Evolutionary conservation across 2,113 vertebrate genomes (phyloP).

Genomic region (Collichthys lucidus): DNA sequence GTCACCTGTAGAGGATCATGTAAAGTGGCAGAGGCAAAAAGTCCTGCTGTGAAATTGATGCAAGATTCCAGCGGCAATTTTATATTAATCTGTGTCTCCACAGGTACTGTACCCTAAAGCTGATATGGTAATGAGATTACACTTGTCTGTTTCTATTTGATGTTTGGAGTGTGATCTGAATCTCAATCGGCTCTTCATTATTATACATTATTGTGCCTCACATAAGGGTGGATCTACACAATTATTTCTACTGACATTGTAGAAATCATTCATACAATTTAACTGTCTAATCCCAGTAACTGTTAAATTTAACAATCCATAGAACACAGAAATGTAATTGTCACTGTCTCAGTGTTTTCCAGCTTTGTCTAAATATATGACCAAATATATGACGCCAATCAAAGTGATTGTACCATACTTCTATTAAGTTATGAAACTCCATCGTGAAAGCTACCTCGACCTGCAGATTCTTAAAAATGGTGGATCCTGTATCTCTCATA

Average conservation of each 20-base stretch:
- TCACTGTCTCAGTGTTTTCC: background rate
- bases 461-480: too few relatives aligned
- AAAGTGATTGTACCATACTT: background rate
- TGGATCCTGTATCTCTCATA: background rate
- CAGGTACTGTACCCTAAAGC: conserved; percentile 52
- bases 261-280: background rate
- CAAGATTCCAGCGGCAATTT: conserved; percentile 45
- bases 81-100: conserved; percentile 58
- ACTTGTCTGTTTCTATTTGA: conserved; percentile 48
- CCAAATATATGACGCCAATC: background rate
- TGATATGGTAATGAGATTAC: conserved; percentile 61
- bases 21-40: conserved; percentile 17
- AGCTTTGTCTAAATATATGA: background rate
- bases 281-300: background rate
- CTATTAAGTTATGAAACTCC: background rate
- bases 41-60: conserved; percentile 49
- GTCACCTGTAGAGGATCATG: conserved; percentile 50
- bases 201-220: background rate
- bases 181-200: conserved; percentile 38
- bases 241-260: background rate
- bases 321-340: background rate
- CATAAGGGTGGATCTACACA: background rate
- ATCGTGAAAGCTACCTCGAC: too few relatives aligned
- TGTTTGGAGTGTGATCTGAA: conserved; percentile 39
- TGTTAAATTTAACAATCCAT: background rate